Conservation (phyloP, 2,888 invertebrate genomes). For the Neocrepidodera transversa region DNA sequence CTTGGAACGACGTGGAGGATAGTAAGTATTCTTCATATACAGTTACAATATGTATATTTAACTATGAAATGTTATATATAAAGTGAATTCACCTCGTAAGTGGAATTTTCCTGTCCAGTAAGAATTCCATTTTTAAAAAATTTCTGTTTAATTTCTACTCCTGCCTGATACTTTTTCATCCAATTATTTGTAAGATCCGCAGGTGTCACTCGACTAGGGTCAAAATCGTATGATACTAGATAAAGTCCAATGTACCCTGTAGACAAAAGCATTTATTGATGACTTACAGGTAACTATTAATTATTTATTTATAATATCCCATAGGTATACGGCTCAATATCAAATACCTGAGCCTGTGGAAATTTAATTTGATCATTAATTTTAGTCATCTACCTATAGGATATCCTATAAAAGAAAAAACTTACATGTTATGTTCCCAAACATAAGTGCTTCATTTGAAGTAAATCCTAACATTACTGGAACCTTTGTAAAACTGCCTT, state of each 20-base stretch:
- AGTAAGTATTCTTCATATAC: too few relatives aligned
- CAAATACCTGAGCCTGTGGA: too few relatives aligned
- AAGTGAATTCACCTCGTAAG: not conserved
- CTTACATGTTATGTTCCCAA: not conserved
- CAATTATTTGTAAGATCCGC: not conserved
- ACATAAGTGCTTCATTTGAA: constrained; percentile 4
- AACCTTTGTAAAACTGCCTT: constrained; percentile 3
- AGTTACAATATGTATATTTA: too few relatives aligned
- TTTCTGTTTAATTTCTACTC: not conserved
- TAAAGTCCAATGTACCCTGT: not conserved
- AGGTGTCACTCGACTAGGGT: not conserved
- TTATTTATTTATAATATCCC: too few relatives aligned
- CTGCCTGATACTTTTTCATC: not conserved
- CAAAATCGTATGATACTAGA: not conserved
- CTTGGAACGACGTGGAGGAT: too few relatives aligned
- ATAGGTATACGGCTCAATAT: too few relatives aligned
- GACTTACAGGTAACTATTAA: too few relatives aligned
- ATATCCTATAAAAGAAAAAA: too few relatives aligned
- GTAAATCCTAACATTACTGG: not conserved
- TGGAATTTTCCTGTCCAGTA: not conserved
- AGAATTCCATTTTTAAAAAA: not conserved
- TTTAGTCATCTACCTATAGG: too few relatives aligned
- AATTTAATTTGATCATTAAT: too few relatives aligned
- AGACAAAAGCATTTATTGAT: not conserved
- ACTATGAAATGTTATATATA: too few relatives aligned